Percentiles rank a stretch among this genome's conserved stretches.
Evolutionary conservation across 1,140 invertebrate species (phyloP).

Genomic region (Grapholita molesta): DNA sequence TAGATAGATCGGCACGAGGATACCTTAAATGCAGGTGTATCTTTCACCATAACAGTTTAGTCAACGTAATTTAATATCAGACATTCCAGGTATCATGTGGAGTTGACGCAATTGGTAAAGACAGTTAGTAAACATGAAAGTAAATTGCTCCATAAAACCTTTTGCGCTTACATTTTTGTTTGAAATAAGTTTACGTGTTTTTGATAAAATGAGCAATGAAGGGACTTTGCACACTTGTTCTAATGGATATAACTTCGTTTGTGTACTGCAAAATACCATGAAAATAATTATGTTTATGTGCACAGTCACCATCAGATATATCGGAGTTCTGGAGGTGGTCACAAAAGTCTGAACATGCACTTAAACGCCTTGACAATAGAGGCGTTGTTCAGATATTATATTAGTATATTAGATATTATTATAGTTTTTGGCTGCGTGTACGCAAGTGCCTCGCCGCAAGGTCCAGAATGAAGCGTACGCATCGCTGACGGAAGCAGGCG

Average conservation of each 20-base stretch:
- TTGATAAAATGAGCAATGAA: not conserved
- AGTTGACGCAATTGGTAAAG: not conserved
- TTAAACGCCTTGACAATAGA: too few species aligned
- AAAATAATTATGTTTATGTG: too few species aligned
- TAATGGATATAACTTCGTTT: too few species aligned
- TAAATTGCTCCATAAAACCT: not conserved
- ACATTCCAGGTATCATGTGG: not conserved
- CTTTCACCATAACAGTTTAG: not conserved
- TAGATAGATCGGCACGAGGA: not conserved
- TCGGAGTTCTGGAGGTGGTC: too few species aligned
- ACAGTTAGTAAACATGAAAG: not conserved
- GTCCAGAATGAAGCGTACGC: not conserved
- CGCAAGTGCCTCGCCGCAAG: not conserved
- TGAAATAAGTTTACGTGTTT: not conserved
- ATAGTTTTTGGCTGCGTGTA: not conserved
- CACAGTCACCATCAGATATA: too few species aligned
- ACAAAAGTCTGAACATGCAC: too few species aligned
- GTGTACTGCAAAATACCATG: too few species aligned
- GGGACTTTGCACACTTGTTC: not conserved
- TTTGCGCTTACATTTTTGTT: not conserved
- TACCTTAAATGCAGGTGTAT: not conserved
- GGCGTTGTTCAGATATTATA: too few species aligned
- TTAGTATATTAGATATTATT: too few species aligned
- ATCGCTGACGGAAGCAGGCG: slow-evolving; percentile 29
- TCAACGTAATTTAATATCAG: not conserved